phyloP scores from a whole-genome alignment of 64 coral and sea anemone species.

The Dendronephthya gigantea region DNA sequence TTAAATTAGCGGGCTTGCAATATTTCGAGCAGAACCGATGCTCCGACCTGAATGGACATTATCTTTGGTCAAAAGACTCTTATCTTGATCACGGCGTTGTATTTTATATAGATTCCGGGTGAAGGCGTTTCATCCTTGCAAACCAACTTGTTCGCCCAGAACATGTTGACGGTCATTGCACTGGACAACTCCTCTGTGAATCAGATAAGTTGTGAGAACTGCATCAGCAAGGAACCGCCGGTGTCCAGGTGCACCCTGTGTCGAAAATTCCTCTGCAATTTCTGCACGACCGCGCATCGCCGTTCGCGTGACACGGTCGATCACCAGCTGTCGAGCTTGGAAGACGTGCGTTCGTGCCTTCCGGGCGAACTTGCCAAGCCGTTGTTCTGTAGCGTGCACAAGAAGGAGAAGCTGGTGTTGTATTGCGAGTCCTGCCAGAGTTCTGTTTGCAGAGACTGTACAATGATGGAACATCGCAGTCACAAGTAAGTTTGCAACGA shows the following conservation, averaged over 20 bases:
- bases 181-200: neutral
- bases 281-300: constrained; percentile 13
- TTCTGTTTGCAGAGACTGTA: constrained; percentile 21
- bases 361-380: constrained; percentile 20
- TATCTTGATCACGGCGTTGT: too few species aligned
- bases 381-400: neutral
- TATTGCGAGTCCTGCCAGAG: constrained; percentile 34
- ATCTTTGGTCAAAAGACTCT: too few species aligned
- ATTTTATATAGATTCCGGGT: constrained; percentile 4
- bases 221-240: neutral
- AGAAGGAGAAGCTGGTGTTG: constrained; percentile 7
- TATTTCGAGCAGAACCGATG: too few species aligned
- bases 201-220: constrained; percentile 8
- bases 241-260: constrained; percentile 4
- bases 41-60: too few species aligned
- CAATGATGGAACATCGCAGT: constrained; percentile 24
- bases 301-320: constrained; percentile 22
- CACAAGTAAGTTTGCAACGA: constrained; percentile 18
- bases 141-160: constrained; percentile 19
- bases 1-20: too few species aligned
- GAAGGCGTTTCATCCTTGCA: constrained; percentile 7
- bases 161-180: constrained; percentile 29
- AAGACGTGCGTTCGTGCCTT: constrained; percentile 7
- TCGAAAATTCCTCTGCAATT: constrained; percentile 20
- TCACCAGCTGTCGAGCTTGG: constrained; percentile 12